Evolutionary conservation across 2,113 vertebrate species (phyloP).

Genomic region (Dicerorhinus sumatrensis): DNA sequence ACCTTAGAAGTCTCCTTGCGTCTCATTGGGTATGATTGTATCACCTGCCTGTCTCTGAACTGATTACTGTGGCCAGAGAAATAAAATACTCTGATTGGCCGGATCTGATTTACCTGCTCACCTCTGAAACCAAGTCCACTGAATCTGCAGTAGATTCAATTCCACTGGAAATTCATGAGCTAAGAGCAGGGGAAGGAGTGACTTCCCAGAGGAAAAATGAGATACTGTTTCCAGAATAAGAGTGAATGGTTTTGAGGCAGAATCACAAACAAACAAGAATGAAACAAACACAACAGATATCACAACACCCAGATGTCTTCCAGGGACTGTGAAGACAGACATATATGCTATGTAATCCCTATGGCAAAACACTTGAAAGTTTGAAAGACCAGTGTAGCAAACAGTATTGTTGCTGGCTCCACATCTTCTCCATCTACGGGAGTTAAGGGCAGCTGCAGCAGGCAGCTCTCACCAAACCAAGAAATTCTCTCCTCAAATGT

Average conservation of each 20-base stretch:
- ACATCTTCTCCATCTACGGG: background rate
- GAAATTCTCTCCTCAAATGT: background rate
- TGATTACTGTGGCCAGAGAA: background rate
- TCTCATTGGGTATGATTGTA: background rate
- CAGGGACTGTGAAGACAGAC: background rate
- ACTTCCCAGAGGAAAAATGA: background rate
- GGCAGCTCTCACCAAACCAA: background rate
- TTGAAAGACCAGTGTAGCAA: background rate
- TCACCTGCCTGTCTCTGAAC: background rate
- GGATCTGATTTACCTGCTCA: background rate
- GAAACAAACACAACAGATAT: background rate
- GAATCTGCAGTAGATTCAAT: background rate
- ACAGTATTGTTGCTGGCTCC: background rate
- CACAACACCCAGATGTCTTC: background rate
- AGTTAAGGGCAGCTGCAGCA: background rate
- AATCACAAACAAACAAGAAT: background rate
- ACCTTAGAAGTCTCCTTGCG: background rate
- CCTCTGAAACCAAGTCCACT: background rate
- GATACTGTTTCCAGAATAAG: background rate
- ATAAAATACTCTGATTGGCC: background rate
- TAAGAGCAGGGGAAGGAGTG: background rate
- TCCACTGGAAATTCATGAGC: background rate
- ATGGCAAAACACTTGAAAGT: background rate
- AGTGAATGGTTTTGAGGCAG: background rate
- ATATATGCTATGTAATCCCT: background rate